Base-by-base conservation (phyloP, 2,797 vertebrate species). In the Menidia menidia region DNA sequence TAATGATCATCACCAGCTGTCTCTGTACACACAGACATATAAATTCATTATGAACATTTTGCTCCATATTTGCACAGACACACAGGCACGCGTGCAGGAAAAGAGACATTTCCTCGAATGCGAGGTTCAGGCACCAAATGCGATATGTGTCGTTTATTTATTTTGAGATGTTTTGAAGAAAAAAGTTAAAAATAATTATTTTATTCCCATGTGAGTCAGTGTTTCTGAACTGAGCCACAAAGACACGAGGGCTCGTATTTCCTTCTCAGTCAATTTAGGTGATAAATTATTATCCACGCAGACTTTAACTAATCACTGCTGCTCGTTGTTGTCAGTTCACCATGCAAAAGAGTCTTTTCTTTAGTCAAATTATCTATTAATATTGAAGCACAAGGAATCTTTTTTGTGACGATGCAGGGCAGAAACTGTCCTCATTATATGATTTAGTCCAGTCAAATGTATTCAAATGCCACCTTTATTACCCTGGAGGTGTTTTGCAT, bases 401-500 rank as follows among this genome's bases (percentile, higher is more conserved):
- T 51, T 87, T 74, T 85, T 92, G 89, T 92, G 89, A 92, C 89
- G 87, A 91, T 92, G 93, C 79, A 78, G 87, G 90, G 85, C 87
- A 91, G 89, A 90, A 93, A 88, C 83, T 90, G 83, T 89, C 89
- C 90, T 94, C 91, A 92, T 94, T 92, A 93, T 94, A 84, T 92
- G 92, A 94, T 94, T 93, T 92, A 92, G 92, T 92, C 91, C 90
- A 91, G 89, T 93, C 92, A 93, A 94, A 95, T 93, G 88, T 94
- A 95, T 95, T 95, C 93, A 94, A 93, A 93, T 87, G 89, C 91
- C 93, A 95, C 94, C 94, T 95, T 94, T 93, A 94, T 93, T 93
- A 93, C 93, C 93, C 93, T 88, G 76, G 90, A 93, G 93, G 93
- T 94, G 87, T 90, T 94, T 94, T 94, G 93, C 94, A 95, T 95